Evolutionary conservation across 2,113 vertebrate species (phyloP).

Genomic region (Rattus rattus): DNA sequence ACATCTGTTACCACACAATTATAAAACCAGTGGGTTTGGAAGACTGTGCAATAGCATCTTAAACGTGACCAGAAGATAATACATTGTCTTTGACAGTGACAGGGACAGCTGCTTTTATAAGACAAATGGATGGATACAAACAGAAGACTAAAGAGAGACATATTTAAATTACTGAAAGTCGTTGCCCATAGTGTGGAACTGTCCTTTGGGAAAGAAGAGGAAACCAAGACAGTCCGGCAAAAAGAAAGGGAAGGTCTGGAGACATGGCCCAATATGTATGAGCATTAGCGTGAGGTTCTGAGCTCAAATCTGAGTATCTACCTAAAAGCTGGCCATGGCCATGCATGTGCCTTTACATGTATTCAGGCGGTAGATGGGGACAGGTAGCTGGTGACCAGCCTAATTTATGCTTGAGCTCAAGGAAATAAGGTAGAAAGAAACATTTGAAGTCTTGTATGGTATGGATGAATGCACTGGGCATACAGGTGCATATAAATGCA

Average conservation of each 20-base stretch:
- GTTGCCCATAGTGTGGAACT: neutral
- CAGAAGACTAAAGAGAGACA: slow-evolving; percentile 10
- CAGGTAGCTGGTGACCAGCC: neutral
- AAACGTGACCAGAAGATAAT: neutral
- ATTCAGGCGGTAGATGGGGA: neutral
- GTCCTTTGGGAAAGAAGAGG: neutral
- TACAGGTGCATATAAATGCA: neutral
- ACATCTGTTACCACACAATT: neutral
- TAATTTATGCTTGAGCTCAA: neutral
- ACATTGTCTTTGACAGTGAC: neutral
- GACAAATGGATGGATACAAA: slow-evolving; percentile 25
- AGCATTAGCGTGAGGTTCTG: neutral
- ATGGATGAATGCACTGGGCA: neutral
- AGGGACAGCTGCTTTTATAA: neutral
- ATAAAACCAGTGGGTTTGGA: neutral
- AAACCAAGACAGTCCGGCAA: slow-evolving; percentile 25
- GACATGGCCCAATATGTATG: too few relatives aligned
- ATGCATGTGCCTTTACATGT: neutral
- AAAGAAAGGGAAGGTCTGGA: neutral
- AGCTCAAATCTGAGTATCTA: neutral
- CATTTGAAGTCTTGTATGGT: neutral
- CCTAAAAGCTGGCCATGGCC: neutral
- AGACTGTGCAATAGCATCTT: neutral
- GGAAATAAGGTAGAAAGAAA: neutral
- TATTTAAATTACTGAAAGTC: slow-evolving; percentile 34